Percentiles rank a stretch among this genome's conserved stretches.
Evolutionary conservation across 2,113 vertebrate species (phyloP).

Genomic region (Ifrita kowaldi): DNA sequence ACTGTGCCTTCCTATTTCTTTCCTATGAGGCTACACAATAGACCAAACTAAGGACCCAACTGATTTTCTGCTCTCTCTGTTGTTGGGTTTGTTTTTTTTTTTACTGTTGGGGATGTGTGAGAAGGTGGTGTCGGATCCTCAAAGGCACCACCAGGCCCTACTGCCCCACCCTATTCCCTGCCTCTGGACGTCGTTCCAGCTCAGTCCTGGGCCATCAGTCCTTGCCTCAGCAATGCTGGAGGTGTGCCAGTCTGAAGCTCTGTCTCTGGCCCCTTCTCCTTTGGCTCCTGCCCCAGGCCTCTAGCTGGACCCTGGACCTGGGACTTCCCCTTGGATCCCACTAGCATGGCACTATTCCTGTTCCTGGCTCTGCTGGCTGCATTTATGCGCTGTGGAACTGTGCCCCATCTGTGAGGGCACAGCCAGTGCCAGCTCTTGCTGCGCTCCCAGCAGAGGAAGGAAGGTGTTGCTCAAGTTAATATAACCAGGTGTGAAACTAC

Average conservation of each 20-base stretch:
- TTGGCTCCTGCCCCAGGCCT: fast-evolving
- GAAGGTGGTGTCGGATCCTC: no score
- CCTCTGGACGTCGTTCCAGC: neutral
- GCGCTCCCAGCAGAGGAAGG: neutral
- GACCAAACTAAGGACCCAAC: neutral
- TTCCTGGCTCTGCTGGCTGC: neutral
- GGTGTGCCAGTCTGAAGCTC: neutral
- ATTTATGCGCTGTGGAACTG: neutral
- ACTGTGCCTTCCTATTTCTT: neutral
- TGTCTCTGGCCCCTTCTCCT: neutral
- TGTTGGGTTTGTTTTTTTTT: neutral
- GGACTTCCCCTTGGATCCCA: neutral
- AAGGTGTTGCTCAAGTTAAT: neutral
- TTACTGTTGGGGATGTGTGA: neutral
- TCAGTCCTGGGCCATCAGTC: neutral
- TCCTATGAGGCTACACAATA: neutral
- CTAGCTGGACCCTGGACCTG: neutral
- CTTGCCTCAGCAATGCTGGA: neutral
- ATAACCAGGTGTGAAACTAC: neutral
- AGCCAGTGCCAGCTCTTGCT: neutral
- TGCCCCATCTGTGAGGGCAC: neutral
- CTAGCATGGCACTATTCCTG: fast-evolving
- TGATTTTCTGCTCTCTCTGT: neutral
- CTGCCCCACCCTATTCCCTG: neutral
- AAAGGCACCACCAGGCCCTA: no score